Conservation (phyloP, 2,113 vertebrate species). For the Lonchura striata region DNA sequence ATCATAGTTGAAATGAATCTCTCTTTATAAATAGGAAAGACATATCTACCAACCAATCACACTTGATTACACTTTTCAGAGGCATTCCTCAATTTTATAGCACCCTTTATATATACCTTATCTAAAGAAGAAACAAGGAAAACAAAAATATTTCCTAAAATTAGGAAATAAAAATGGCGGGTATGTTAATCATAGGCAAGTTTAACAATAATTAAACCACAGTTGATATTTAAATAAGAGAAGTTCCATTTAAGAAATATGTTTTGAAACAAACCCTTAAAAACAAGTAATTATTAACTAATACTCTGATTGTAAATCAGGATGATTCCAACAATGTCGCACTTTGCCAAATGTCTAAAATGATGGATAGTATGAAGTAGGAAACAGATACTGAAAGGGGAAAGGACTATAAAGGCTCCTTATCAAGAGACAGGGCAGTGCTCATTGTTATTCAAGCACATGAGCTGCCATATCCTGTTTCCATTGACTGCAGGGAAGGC, state of each 20-base stretch:
- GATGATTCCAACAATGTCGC: neutral
- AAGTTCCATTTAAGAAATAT: neutral
- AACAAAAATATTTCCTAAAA: neutral
- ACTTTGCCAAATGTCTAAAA: constrained; percentile 7
- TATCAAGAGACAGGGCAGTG: neutral
- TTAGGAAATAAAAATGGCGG: neutral
- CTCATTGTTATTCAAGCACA: constrained; percentile 44
- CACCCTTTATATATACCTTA: neutral
- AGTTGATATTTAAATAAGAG: neutral
- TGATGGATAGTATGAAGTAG: neutral
- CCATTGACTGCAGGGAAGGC: constrained; percentile 1
- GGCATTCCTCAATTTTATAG: neutral
- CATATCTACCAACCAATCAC: neutral
- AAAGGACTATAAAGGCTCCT: constrained; percentile 11
- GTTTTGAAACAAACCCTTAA: neutral
- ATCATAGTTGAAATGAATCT: accelerated
- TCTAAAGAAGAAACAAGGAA: neutral
- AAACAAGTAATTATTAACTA: neutral
- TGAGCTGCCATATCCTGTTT: constrained; percentile 22
- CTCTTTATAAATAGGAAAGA: neutral
- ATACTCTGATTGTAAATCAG: neutral
- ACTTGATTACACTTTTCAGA: neutral
- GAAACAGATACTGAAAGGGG: constrained; percentile 15
- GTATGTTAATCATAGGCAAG: neutral
- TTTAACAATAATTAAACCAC: neutral